Conservation (phyloP, 2,113 vertebrate species). For the Vulpes ferrilata region DNA sequence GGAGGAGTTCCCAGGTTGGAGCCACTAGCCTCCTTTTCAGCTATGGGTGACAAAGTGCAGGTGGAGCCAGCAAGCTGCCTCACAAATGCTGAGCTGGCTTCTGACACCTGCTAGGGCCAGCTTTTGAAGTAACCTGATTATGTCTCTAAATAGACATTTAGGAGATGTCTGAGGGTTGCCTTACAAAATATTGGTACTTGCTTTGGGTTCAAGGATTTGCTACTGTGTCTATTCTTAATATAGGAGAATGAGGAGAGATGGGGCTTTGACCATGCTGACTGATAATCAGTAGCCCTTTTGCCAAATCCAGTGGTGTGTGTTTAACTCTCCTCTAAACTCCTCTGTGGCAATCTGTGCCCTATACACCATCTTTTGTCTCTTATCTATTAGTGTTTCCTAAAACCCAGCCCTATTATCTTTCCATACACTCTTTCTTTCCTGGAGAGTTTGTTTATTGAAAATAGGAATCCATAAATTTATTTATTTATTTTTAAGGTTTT, state of each 20-base stretch:
- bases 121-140: neutral
- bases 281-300: neutral
- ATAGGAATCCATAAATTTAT: neutral
- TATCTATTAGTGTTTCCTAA: neutral
- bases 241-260: neutral
- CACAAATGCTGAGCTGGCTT: neutral
- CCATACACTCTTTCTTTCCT: neutral
- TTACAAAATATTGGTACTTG: neutral
- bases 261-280: neutral
- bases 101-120: neutral
- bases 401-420: neutral
- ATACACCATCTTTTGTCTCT: neutral
- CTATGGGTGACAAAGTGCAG: neutral
- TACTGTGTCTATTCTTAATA: neutral
- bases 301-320: neutral
- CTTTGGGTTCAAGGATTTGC: constrained; percentile 25
- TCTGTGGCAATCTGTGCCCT: neutral
- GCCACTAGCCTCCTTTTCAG: neutral
- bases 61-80: neutral
- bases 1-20: neutral
- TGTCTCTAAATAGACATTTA: neutral
- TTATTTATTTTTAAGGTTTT: neutral
- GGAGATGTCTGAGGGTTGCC: neutral
- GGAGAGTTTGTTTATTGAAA: neutral
- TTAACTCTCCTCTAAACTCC: neutral